Evolutionary conservation across 2,888 invertebrate species (phyloP), one percentile per base, ranked within the genome.

Genomic region (Punctoribates punctum): DNA sequence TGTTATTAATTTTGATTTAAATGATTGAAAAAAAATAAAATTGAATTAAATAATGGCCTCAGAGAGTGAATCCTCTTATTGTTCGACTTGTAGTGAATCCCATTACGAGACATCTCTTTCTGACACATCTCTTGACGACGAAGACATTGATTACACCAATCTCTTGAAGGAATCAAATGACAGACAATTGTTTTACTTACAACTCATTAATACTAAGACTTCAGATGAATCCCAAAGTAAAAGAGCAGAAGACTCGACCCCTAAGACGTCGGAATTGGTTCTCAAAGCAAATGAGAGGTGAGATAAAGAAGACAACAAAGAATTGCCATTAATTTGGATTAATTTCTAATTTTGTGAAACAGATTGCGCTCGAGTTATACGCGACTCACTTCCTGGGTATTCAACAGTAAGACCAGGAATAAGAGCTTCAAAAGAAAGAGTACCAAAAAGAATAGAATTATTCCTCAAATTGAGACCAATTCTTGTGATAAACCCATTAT

Each of bases 331-430:
- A n/a, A 20, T 51, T n/a, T 51, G n/a, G n/a, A n/a, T 54, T 54
- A 20, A 23, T 23, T 17, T 4, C 25, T 54, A 20, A 11, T 8
- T 54, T 54, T 62, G 15, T 27, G 54, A 54, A n/a, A 54, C 17
- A 62, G 62, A 13, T 62, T 62, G 27, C 62, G 62, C 2, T 65
- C 34, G 38, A 34, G 15, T 65, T 65, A 65, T 27, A 65, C 65
- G 15, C 34, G 65, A 38, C 34, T 65, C 65, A 65, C 65, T 65
- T 65, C 65, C 2, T 65, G 65, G 65, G 34, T 65, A n/a, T 65
- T 65, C n/a, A 17, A 34, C 34, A 38, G 11, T n/a, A 65, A 65
- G n/a, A 15, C n/a, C n/a, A 27, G 4, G 6, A 65, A 65, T 8
- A 65, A 65, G 38, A 65, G 65, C 15, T 20, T 65, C 15, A 65